These are phyloP conservation scores for Pyrgus malvae DNA, from an alignment of 2,888 invertebrate species.

Conservation along the genomic window DNA sequence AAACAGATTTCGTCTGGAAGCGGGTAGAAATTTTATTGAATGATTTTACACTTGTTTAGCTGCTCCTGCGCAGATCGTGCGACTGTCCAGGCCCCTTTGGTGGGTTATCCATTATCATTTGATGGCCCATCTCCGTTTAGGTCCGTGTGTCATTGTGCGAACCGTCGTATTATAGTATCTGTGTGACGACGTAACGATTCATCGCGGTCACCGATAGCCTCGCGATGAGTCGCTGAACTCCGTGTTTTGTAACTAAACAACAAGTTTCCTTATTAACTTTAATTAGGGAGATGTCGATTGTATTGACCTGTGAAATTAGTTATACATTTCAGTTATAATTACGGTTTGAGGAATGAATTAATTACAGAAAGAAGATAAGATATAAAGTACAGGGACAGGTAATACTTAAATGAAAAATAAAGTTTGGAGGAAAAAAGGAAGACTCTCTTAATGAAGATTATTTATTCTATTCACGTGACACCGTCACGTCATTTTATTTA, in stretches of 20 bases:
- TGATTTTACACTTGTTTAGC: slow-evolving; percentile 34
- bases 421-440: too few relatives aligned
- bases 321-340: too few relatives aligned
- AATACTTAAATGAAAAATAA: too few relatives aligned
- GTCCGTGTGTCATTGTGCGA: slow-evolving; percentile 56
- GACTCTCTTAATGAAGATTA: too few relatives aligned
- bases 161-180: slow-evolving; percentile 37
- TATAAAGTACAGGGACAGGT: too few relatives aligned
- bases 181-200: slow-evolving; percentile 23
- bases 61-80: slow-evolving; percentile 61
- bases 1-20: background rate
- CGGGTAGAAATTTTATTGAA: background rate
- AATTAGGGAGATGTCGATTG: too few relatives aligned
- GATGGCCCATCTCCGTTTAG: slow-evolving; percentile 76
- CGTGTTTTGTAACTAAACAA: background rate
- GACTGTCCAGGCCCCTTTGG: slow-evolving; percentile 71
- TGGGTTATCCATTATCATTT: slow-evolving; percentile 71
- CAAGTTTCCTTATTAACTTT: background rate
- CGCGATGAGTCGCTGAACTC: slow-evolving; percentile 39
- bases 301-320: too few relatives aligned
- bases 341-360: too few relatives aligned
- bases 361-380: too few relatives aligned
- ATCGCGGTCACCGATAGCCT: slow-evolving; percentile 31
- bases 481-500: too few relatives aligned
- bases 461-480: too few relatives aligned